Base-by-base conservation (phyloP, 2,113 vertebrate species). In the Aphyosemion australe region DNA sequence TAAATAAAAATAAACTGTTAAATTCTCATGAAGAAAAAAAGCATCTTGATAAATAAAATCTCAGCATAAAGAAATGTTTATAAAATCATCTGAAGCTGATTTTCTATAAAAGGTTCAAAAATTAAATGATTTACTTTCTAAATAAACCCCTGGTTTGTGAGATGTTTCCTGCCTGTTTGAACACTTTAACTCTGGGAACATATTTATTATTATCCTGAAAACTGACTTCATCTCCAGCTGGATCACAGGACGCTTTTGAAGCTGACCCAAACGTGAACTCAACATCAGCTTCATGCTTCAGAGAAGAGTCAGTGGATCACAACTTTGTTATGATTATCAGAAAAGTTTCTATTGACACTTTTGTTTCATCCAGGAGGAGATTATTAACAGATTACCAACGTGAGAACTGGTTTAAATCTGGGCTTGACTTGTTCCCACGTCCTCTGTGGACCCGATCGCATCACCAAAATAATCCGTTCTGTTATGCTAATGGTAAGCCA, bases 261-360 rank as follows among this genome's bases (percentile, higher is more conserved):
- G 50, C 48, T 49, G 75, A 75, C 67, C 75, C 55, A 7, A 63
- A 58, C 12, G n/a, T 78, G 74, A 78, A 67, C 74, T 10, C 8
- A 13, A 3, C 56, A 26, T 18, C n/a, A 18, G 41, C 19, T 48
- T 61, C 45, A 61, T 15, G 32, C 49, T 18, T 52, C 64, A 43
- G 39, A 54, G 55, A 60, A 39, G 64, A 72, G 48, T 65, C 65
- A 55, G 51, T 70, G 43, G 32, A 59, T 70, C 66, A 18, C 52
- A 61, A 54, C 61, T 69, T 72, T 65, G 16, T 51, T 20, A 19
- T 18, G 43, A 51, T 18, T 47, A 51, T 64, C 32, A 58, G 18
- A 39, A 1, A 10, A 46, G 71, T 18, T 55, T 52, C 46, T 45
- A 31, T 43, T 14, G 72, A 80, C 72, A 59, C 64, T 59, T 68